These are phyloP conservation scores for Gastracanthus pulcherrimus DNA, from an alignment of 2,888 invertebrate genomes.

Conservation along the genomic window DNA sequence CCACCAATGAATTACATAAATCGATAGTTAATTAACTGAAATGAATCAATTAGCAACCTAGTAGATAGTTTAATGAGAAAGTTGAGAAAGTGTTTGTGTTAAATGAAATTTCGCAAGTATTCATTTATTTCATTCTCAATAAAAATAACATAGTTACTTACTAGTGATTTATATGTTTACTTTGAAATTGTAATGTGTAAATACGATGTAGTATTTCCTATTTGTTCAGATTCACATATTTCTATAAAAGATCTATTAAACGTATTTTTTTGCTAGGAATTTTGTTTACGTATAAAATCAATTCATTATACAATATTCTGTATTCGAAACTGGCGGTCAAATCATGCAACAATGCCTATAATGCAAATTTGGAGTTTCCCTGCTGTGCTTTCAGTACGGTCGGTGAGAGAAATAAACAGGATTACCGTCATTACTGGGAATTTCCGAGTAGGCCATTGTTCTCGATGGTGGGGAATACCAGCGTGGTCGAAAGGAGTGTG, in stretches of 20 bases:
- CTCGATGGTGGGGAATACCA: neutral
- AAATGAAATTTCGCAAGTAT: neutral
- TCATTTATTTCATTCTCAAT: neutral
- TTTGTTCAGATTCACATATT: too few species aligned
- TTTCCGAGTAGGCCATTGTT: neutral
- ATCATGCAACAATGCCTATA: neutral
- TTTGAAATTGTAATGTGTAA: too few species aligned
- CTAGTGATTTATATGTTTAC: too few species aligned
- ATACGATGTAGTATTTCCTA: too few species aligned
- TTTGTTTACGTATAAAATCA: too few species aligned
- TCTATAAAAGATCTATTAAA: too few species aligned
- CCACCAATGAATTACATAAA: conserved; percentile 16
- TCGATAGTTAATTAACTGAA: conserved; percentile 42
- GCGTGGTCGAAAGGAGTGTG: neutral
- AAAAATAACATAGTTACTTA: neutral
- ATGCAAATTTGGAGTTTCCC: neutral
- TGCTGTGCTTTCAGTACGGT: neutral
- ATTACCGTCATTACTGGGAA: neutral
- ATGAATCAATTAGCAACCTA: conserved; percentile 37
- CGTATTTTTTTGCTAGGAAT: too few species aligned
- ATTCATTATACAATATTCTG: too few species aligned
- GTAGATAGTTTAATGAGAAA: conserved; percentile 13
- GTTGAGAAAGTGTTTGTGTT: neutral
- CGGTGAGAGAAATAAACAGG: neutral
- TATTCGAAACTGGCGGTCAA: too few species aligned